Conservation (phyloP, 2,113 vertebrate species). For the Nansenia antarctica region DNA sequence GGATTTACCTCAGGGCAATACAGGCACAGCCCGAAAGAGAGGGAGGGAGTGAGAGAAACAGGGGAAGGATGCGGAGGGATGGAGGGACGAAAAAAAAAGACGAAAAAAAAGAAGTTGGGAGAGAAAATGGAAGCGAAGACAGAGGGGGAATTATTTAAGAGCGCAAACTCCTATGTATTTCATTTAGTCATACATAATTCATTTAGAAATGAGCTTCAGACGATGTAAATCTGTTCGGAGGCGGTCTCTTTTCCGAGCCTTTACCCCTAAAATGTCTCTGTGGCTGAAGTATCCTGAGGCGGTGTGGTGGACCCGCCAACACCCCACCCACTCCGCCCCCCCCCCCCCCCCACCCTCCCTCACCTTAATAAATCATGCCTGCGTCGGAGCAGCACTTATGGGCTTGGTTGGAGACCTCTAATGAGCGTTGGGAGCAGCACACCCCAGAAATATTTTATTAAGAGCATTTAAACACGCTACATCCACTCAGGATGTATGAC, state of each 20-base stretch:
- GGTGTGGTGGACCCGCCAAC: slow-evolving; percentile 58
- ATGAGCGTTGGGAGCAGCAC: slow-evolving; percentile 64
- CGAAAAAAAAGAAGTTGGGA: slow-evolving; percentile 25
- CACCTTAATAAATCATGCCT: slow-evolving; percentile 77
- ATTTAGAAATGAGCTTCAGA: slow-evolving; percentile 75
- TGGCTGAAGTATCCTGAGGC: slow-evolving; percentile 74
- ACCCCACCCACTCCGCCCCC: too few species aligned
- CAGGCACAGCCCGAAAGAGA: slow-evolving; percentile 48
- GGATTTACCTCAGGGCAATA: slow-evolving; percentile 71
- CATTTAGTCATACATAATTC: slow-evolving; percentile 78
- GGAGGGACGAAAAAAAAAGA: too few species aligned
- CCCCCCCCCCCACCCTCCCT: too few species aligned
- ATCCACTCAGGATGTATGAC: slow-evolving; percentile 57
- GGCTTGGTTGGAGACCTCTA: slow-evolving; percentile 73
- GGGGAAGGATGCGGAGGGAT: slow-evolving; percentile 20
- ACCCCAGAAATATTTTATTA: slow-evolving; percentile 78
- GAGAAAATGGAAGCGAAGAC: slow-evolving; percentile 28
- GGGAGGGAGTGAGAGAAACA: slow-evolving; percentile 25
- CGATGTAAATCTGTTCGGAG: slow-evolving; percentile 76
- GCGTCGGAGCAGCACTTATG: slow-evolving; percentile 70
- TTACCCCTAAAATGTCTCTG: slow-evolving; percentile 69
- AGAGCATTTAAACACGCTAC: slow-evolving; percentile 72
- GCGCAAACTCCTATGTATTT: slow-evolving; percentile 72
- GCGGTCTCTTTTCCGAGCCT: slow-evolving; percentile 63
- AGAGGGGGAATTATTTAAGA: slow-evolving; percentile 57